Percentiles rank a stretch among this genome's conserved stretches.
Conservation (phyloP, 2,888 invertebrate species). For the Nycteola revayana region DNA sequence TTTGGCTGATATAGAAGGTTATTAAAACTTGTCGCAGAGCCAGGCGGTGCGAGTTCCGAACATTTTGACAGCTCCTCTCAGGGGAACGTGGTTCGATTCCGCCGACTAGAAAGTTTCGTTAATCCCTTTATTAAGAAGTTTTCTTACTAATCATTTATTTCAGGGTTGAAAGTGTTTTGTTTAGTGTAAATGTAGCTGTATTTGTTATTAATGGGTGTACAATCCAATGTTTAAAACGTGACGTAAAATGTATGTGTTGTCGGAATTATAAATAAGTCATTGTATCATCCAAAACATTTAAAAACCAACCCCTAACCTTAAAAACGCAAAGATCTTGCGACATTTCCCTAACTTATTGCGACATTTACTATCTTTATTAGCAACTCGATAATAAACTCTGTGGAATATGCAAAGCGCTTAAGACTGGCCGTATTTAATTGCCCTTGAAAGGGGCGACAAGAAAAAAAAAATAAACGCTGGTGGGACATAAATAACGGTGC, state of each 20-base stretch:
- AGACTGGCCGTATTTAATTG: slow-evolving; percentile 81
- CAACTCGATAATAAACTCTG: slow-evolving; percentile 60
- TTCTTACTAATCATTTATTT: slow-evolving; percentile 40
- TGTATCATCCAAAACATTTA: not conserved
- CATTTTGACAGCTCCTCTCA: slow-evolving; percentile 69
- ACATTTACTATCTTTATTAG: slow-evolving; percentile 76
- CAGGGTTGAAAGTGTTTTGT: slow-evolving; percentile 21
- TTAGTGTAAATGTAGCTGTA: too few relatives aligned
- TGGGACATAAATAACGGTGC: slow-evolving; percentile 79
- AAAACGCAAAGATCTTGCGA: slow-evolving; percentile 26
- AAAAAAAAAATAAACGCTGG: slow-evolving; percentile 78
- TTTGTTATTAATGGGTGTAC: too few relatives aligned
- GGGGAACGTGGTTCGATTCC: slow-evolving; percentile 66
- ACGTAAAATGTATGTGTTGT: too few relatives aligned
- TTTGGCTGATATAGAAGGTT: slow-evolving; percentile 74
- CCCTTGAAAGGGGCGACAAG: slow-evolving; percentile 82
- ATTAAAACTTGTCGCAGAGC: slow-evolving; percentile 74
- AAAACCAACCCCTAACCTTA: slow-evolving; percentile 17
- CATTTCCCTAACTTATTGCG: slow-evolving; percentile 40
- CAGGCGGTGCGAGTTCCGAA: slow-evolving; percentile 62
- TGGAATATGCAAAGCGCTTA: slow-evolving; percentile 76
- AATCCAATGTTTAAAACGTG: too few relatives aligned
- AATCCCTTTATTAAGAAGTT: slow-evolving; percentile 66
- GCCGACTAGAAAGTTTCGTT: slow-evolving; percentile 70
- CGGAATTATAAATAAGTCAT: too few relatives aligned